These are phyloP conservation scores for Bombus polaris DNA, from an alignment of 1,140 invertebrate species.

Conservation along the genomic window DNA sequence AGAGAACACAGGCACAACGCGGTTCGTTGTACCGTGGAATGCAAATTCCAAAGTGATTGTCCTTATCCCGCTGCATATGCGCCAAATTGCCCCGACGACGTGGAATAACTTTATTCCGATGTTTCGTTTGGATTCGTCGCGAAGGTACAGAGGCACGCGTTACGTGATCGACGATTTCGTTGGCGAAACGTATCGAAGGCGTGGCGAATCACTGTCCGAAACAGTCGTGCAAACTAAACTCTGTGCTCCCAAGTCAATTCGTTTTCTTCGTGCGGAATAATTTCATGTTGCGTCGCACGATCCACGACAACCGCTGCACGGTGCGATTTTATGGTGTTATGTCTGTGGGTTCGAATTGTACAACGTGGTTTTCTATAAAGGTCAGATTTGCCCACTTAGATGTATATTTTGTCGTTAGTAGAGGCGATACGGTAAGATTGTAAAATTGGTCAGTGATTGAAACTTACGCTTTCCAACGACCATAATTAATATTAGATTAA, in stretches of 20 bases:
- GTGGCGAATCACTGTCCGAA: neutral
- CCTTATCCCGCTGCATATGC: neutral
- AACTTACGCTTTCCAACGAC: neutral
- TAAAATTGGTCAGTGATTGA: neutral
- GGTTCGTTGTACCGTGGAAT: neutral
- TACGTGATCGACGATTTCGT: constrained; percentile 16
- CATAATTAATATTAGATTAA: too few relatives aligned
- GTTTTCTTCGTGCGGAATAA: neutral
- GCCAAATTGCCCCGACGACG: neutral
- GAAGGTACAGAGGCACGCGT: neutral
- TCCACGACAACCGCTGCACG: neutral
- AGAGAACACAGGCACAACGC: neutral
- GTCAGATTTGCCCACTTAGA: too few relatives aligned
- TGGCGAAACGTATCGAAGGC: constrained; percentile 15
- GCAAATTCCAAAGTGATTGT: neutral
- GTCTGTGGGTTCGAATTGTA: neutral
- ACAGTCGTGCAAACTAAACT: neutral
- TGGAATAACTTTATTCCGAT: neutral
- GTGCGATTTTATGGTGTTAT: neutral
- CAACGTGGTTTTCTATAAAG: too few relatives aligned
- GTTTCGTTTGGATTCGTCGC: neutral
- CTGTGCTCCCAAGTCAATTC: neutral
- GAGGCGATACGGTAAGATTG: too few relatives aligned
- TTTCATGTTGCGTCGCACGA: neutral
- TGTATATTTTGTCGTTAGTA: too few relatives aligned